phyloP scores from a whole-genome alignment of 2,797 vertebrate genomes.

The Platyrinchus mystaceus region DNA sequence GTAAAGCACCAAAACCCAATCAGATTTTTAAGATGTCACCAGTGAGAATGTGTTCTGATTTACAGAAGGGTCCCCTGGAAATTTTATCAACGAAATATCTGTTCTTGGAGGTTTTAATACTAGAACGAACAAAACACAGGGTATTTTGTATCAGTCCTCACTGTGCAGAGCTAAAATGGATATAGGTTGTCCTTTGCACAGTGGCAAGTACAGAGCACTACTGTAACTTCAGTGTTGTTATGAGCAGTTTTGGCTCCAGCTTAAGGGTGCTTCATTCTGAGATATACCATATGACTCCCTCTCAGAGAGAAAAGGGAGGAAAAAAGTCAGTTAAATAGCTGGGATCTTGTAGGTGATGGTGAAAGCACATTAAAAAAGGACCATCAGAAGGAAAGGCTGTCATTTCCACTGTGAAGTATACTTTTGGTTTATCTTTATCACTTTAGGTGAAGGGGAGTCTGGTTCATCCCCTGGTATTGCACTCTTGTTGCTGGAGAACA shows the following conservation, averaged over 20 bases:
- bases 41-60: background rate
- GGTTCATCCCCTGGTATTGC: background rate
- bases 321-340: background rate
- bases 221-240: background rate
- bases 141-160: background rate
- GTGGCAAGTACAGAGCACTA: background rate
- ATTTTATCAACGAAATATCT: background rate
- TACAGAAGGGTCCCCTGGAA: background rate
- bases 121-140: background rate
- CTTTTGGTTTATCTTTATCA: background rate
- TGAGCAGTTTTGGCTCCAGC: background rate
- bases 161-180: background rate
- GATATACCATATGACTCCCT: background rate
- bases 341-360: background rate
- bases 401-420: background rate
- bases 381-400: too few relatives aligned
- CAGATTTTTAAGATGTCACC: background rate
- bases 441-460: background rate
- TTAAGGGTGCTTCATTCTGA: background rate
- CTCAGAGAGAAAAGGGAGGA: background rate
- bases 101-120: background rate
- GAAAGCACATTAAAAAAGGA: background rate
- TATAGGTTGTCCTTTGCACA: background rate
- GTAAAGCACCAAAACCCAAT: background rate
- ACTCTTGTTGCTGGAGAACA: background rate